Conservation (phyloP, 2,113 vertebrate species). For the Nerophis ophidion region DNA sequence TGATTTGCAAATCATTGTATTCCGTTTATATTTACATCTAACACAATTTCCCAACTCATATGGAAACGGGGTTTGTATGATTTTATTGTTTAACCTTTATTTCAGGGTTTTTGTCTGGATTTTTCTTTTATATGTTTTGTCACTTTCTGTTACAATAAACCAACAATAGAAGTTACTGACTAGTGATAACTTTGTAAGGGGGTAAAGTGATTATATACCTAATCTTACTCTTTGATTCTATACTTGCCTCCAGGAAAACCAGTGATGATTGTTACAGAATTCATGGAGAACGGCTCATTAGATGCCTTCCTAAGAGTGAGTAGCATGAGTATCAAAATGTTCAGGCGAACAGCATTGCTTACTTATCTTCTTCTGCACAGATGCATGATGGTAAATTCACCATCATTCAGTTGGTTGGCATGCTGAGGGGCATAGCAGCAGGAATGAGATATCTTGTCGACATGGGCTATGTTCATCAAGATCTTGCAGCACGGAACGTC, state of each 20-base stretch:
- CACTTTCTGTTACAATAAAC: too few species aligned
- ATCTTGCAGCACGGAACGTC: constrained; percentile 95
- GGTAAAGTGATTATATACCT: too few species aligned
- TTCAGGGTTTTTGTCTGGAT: too few species aligned
- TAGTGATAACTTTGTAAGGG: too few species aligned
- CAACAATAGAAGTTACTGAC: too few species aligned
- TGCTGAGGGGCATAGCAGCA: constrained; percentile 94
- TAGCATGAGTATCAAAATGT: constrained; percentile 27
- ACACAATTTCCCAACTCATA: too few species aligned
- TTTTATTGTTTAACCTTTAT: too few species aligned
- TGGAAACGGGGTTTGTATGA: too few species aligned
- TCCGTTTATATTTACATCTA: too few species aligned
- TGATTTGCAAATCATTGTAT: too few species aligned
- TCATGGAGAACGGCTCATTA: constrained; percentile 97
- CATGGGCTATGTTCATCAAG: constrained; percentile 97
- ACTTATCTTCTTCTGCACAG: constrained; percentile 61
- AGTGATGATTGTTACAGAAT: constrained; percentile 99
- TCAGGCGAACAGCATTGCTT: constrained; percentile 31
- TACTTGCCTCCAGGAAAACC: constrained; percentile 80
- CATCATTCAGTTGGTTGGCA: constrained; percentile 95
- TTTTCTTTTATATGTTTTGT: too few species aligned
- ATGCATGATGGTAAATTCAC: constrained; percentile 98
- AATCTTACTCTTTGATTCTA: too few species aligned
- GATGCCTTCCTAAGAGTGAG: constrained; percentile 96
- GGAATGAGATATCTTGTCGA: constrained; percentile 97